These are phyloP conservation scores for Condylostylus longicornis DNA, from an alignment of 1,140 invertebrate genomes.

Conservation along the genomic window DNA sequence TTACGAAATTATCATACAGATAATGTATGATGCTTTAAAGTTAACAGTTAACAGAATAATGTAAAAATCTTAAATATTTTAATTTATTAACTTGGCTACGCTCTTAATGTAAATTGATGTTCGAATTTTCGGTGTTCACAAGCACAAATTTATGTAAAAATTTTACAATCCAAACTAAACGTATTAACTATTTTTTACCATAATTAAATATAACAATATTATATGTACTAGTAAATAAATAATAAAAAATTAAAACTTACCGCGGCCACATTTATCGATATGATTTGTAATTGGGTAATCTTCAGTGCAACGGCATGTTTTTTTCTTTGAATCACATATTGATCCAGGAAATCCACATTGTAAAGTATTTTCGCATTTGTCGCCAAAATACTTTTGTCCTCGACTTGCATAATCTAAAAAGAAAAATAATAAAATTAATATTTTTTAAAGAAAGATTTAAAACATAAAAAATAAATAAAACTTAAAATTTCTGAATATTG, in stretches of 20 bases:
- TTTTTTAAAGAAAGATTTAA: too few relatives aligned
- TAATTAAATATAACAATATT: constrained; percentile 68
- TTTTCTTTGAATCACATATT: constrained; percentile 48
- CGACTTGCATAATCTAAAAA: constrained; percentile 34
- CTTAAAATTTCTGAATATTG: neutral
- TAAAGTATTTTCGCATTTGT: constrained; percentile 46
- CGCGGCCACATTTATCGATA: constrained; percentile 66
- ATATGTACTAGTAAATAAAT: constrained; percentile 44
- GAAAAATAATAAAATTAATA: too few relatives aligned
- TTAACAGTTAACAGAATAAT: too few relatives aligned
- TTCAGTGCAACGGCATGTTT: constrained; percentile 52
- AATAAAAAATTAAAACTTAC: constrained; percentile 36
- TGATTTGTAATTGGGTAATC: constrained; percentile 61
- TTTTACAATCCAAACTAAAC: too few relatives aligned
- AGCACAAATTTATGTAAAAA: too few relatives aligned
- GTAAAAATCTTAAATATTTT: too few relatives aligned
- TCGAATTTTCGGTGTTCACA: too few relatives aligned
- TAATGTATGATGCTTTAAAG: too few relatives aligned
- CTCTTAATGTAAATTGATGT: too few relatives aligned
- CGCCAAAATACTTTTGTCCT: constrained; percentile 49
- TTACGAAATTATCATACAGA: too few relatives aligned
- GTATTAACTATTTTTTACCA: constrained; percentile 69
- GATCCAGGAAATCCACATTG: constrained; percentile 61
- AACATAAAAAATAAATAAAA: neutral
- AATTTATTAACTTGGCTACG: too few relatives aligned